Evolutionary conservation across 64 coral and sea anemone species (phyloP).

Genomic region (Stylophora pistillata): DNA sequence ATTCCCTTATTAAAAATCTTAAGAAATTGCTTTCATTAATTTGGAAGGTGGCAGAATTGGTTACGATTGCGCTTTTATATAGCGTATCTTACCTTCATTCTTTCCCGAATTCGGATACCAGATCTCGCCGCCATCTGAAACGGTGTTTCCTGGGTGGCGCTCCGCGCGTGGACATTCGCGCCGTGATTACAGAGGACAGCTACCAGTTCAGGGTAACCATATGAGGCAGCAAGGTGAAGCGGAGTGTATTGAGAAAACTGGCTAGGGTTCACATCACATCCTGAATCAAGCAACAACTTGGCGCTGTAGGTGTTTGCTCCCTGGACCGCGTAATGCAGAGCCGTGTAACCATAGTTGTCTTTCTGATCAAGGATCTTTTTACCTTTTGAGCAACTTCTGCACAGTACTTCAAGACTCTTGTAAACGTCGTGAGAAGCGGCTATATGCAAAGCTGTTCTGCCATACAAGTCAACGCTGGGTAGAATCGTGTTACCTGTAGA

Average conservation of each 20-base stretch:
- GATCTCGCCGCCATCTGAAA: constrained; percentile 49
- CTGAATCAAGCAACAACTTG: constrained; percentile 43
- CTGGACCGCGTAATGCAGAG: constrained; percentile 73
- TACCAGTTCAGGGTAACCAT: constrained; percentile 48
- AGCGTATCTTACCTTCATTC: neutral
- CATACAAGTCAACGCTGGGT: constrained; percentile 46
- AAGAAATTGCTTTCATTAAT: too few relatives aligned
- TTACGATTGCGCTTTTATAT: neutral
- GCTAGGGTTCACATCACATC: constrained; percentile 24
- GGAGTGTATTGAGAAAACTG: constrained; percentile 26
- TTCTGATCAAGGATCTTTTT: constrained; percentile 30
- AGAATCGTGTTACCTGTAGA: neutral
- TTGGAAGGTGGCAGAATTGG: too few relatives aligned
- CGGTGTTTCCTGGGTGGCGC: constrained; percentile 42
- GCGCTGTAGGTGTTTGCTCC: constrained; percentile 31
- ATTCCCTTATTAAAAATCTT: too few relatives aligned
- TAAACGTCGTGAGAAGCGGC: constrained; percentile 43
- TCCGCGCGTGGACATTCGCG: constrained; percentile 50
- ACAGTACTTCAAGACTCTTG: constrained; percentile 39
- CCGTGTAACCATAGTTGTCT: constrained; percentile 57
- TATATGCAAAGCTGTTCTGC: constrained; percentile 44
- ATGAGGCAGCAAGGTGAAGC: constrained; percentile 59
- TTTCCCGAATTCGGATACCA: constrained; percentile 41
- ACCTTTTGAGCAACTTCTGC: constrained; percentile 25
- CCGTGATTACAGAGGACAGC: constrained; percentile 58